A percentile compares a stretch with the other conserved stretches of the same genome.
phyloP scores from a whole-genome alignment of 2,113 vertebrate genomes.

The Ivindomyrus marchei region DNA sequence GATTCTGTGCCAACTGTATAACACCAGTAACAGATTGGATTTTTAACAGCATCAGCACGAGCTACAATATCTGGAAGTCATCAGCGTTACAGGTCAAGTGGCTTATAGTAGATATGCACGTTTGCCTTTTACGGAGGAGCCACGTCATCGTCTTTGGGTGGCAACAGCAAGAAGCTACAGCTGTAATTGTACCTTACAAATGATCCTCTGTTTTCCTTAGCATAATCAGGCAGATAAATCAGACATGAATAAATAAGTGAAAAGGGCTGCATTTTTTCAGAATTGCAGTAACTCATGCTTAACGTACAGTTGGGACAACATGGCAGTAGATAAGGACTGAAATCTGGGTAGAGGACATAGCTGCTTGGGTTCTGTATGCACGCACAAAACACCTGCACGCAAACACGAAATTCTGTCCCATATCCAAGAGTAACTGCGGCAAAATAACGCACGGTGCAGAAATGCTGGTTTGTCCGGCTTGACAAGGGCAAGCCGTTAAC shows the following conservation, averaged over 20 bases:
- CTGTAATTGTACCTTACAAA: background rate
- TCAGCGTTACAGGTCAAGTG: background rate
- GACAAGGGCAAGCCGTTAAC: background rate
- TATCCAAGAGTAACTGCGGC: background rate
- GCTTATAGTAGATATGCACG: background rate
- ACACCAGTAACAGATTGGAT: background rate
- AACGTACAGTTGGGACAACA: background rate
- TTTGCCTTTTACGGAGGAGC: background rate
- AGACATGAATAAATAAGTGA: background rate
- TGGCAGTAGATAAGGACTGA: background rate
- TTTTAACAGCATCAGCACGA: background rate
- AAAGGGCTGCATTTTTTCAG: background rate
- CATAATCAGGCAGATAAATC: background rate
- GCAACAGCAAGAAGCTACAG: slow-evolving; percentile 18
- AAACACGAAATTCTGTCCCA: background rate
- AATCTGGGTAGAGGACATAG: background rate
- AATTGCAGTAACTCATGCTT: background rate
- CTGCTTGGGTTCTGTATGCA: background rate
- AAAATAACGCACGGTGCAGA: background rate
- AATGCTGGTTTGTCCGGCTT: background rate
- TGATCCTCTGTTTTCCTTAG: background rate
- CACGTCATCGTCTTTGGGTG: slow-evolving; percentile 40
- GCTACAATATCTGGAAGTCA: background rate
- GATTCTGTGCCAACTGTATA: background rate
- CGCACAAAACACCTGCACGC: background rate